Conservation (phyloP, 2,888 invertebrate genomes). For the Cistogaster globosa region DNA sequence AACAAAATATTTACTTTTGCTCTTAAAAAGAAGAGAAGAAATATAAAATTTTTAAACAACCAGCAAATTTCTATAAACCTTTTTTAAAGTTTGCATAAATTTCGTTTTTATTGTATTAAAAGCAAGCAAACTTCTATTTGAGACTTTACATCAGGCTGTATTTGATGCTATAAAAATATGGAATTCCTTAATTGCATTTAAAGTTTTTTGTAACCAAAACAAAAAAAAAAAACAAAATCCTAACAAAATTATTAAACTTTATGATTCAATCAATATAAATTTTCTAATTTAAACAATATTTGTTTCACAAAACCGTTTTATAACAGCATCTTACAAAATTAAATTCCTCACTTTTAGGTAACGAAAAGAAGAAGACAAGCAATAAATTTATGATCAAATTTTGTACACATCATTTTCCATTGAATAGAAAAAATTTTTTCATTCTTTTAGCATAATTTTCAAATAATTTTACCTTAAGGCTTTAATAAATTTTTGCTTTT, state of each 20-base stretch:
- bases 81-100: slow-evolving; percentile 65
- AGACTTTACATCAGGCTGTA: background rate
- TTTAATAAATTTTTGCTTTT: slow-evolving; percentile 59
- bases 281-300: slow-evolving; percentile 60
- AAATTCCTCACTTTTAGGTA: slow-evolving; percentile 19
- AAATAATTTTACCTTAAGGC: slow-evolving; percentile 78
- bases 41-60: slow-evolving; percentile 56
- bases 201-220: slow-evolving; percentile 1
- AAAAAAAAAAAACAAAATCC: slow-evolving; percentile 33
- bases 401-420: background rate
- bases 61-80: slow-evolving; percentile 71
- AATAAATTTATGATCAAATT: slow-evolving; percentile 35
- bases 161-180: background rate
- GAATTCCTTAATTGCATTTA: slow-evolving; percentile 61
- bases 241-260: slow-evolving; percentile 68
- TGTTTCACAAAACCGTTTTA: background rate
- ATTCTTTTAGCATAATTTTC: slow-evolving; percentile 77
- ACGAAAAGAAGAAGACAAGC: too few relatives aligned
- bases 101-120: slow-evolving; percentile 3
- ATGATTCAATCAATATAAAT: slow-evolving; percentile 70
- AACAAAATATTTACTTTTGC: slow-evolving; percentile 50
- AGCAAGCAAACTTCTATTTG: background rate
- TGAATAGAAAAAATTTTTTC: slow-evolving; percentile 67
- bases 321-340: slow-evolving; percentile 6
- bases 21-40: slow-evolving; percentile 22